Evolutionary conservation across 2,113 vertebrate species (phyloP), one percentile per base, ranked within the genome.

Genomic region (Leptocoma aspasia): DNA sequence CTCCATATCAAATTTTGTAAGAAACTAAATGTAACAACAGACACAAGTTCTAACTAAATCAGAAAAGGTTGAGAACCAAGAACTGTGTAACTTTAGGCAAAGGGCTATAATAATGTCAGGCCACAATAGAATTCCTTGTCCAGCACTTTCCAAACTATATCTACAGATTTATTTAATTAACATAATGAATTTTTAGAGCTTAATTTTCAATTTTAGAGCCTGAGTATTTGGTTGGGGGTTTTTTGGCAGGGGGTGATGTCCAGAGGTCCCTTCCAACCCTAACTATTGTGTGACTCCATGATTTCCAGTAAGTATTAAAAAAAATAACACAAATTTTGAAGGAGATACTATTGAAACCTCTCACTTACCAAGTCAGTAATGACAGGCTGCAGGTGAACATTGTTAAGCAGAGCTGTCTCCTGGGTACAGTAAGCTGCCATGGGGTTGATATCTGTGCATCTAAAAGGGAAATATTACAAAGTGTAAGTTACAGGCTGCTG

Each of bases 381-480:
- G 64, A 99, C 33, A 12, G 99, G 99, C 71, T 99, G 98, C 79
- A 99, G 94, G 13, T 97, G 89, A 18, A 99, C 98, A 4, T 56
- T 73, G 91, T 99, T 99, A 50, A 97, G 94, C 39, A 77, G 96
- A 33, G 99, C 98, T 3, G 99, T 99, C 97, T 98, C 97, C 47
- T 96, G 83, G 3, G 99, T 99, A 92, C 99, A 99, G 23, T 91
- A 96, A 35, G 98, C 98, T 39, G 99, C 99, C 37, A 96, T 86
- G 0, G 98, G 98, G 82, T 99, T 99, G 95, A 99, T 97, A 83
- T 99, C 99, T 11, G 99, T 99, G 96, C 99, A 99, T 47, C 99
- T 99, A 53, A n/a, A 95, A 90, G 35, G 11, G 90, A 84, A 93
- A 82, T 45, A 86, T 61, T 65, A 90, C 4, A 2, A 80, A 30